Evolutionary conservation across 2,888 invertebrate genomes (phyloP).

Genomic region (Polymixis lichenea): DNA sequence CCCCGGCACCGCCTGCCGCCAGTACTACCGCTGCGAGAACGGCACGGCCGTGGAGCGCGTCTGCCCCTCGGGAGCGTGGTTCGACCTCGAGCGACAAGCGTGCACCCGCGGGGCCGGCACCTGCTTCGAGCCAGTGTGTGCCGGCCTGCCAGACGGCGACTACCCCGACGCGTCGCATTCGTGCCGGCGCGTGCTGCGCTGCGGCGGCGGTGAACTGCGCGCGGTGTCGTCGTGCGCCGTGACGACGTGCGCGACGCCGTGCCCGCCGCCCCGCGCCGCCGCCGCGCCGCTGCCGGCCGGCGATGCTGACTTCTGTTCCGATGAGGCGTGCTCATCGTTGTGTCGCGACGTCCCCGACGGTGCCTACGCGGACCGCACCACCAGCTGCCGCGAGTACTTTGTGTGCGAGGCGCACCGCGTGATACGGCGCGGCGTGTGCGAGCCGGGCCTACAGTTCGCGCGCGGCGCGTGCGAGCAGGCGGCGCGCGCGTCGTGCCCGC

Average conservation of each 20-base stretch:
- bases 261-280: slow-evolving; percentile 84
- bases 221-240: slow-evolving; percentile 79
- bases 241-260: slow-evolving; percentile 72
- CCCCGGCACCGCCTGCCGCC: slow-evolving; percentile 90
- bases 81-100: slow-evolving; percentile 89
- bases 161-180: slow-evolving; percentile 91
- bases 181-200: slow-evolving; percentile 88
- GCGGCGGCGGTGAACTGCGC: slow-evolving; percentile 86
- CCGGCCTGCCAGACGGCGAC: slow-evolving; percentile 89
- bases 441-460: slow-evolving; percentile 88
- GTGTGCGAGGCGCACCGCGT: slow-evolving; percentile 89
- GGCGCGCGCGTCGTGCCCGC: slow-evolving; percentile 83
- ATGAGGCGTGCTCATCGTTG: slow-evolving; percentile 86
- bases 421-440: slow-evolving; percentile 90
- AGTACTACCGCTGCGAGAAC: slow-evolving; percentile 90
- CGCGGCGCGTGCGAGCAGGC: slow-evolving; percentile 88
- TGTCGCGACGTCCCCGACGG: slow-evolving; percentile 89
- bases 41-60: slow-evolving; percentile 86
- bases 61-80: slow-evolving; percentile 90
- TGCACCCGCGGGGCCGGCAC: slow-evolving; percentile 89
- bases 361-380: slow-evolving; percentile 89
- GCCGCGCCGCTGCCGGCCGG: slow-evolving; percentile 87
- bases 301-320: slow-evolving; percentile 88
- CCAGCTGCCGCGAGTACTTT: slow-evolving; percentile 90
- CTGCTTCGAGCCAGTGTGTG: slow-evolving; percentile 91